These are phyloP conservation scores for Calycopis cecrops DNA, from an alignment of 1,140 invertebrate species.

Conservation along the genomic window DNA sequence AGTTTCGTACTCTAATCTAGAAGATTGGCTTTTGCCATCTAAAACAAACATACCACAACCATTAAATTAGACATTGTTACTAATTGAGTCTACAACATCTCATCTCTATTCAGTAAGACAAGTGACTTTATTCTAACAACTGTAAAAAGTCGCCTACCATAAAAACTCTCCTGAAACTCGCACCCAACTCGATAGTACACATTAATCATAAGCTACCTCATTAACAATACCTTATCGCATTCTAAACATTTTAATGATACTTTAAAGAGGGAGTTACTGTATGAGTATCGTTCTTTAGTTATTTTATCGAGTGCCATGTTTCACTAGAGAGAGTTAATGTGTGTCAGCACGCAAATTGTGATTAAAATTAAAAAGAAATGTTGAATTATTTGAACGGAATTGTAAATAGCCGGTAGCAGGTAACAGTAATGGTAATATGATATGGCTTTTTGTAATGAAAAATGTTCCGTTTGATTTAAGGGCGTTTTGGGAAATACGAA, in stretches of 20 bases:
- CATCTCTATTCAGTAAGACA: too few relatives aligned
- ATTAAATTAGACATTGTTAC: too few relatives aligned
- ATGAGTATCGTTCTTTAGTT: constrained; percentile 40
- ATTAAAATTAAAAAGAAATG: constrained; percentile 69
- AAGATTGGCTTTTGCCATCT: too few relatives aligned
- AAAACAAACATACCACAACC: too few relatives aligned
- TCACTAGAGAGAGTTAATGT: constrained; percentile 54
- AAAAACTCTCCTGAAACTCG: constrained; percentile 33
- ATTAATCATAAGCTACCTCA: constrained; percentile 54
- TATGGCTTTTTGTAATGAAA: constrained; percentile 20
- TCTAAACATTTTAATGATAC: constrained; percentile 55
- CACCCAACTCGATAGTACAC: constrained; percentile 43
- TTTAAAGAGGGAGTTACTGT: constrained; percentile 50
- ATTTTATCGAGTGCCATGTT: constrained; percentile 57
- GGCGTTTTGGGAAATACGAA: constrained; percentile 8
- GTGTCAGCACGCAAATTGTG: constrained; percentile 53
- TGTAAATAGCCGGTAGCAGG: constrained; percentile 20
- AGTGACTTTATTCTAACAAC: too few relatives aligned
- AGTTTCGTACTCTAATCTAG: too few relatives aligned
- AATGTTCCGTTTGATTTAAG: constrained; percentile 19
- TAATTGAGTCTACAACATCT: too few relatives aligned
- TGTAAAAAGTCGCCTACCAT: constrained; percentile 16
- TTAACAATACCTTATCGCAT: constrained; percentile 58
- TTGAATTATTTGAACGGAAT: constrained; percentile 21
- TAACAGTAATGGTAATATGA: constrained; percentile 15